These are phyloP conservation scores for Battus philenor DNA, from an alignment of 1,140 invertebrate species.

Conservation along the genomic window DNA sequence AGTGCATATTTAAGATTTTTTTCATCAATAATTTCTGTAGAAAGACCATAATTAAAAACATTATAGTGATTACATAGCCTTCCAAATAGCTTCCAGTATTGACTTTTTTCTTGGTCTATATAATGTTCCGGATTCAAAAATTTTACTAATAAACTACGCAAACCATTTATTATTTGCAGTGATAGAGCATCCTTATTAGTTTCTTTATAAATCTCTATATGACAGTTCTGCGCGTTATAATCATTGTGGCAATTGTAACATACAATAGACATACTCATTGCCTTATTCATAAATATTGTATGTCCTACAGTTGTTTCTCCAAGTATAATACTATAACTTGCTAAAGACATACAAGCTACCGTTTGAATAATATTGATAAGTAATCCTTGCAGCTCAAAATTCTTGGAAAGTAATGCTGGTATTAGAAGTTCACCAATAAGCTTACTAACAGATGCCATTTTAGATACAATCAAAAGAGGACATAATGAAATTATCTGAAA, in stretches of 20 bases:
- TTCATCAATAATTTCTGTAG: constrained; percentile 42
- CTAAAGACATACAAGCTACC: constrained; percentile 48
- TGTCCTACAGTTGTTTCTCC: constrained; percentile 27
- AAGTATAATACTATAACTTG: constrained; percentile 33
- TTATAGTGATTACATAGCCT: constrained; percentile 56
- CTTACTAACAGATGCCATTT: constrained; percentile 46
- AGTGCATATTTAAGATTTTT: constrained; percentile 40
- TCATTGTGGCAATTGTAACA: constrained; percentile 48
- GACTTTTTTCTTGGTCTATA: constrained; percentile 31
- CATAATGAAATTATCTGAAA: constrained; percentile 50
- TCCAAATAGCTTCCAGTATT: constrained; percentile 47
- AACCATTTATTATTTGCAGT: constrained; percentile 28
- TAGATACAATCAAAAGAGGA: constrained; percentile 41
- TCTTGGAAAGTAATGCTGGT: constrained; percentile 49
- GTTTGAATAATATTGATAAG: constrained; percentile 35
- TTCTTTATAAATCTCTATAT: constrained; percentile 29
- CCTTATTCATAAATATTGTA: constrained; percentile 33
- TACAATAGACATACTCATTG: constrained; percentile 32
- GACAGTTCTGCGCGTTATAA: constrained; percentile 1
- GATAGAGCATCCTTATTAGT: constrained; percentile 22
- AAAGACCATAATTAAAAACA: constrained; percentile 48
- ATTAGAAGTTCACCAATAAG: constrained; percentile 54
- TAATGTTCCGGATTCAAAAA: constrained; percentile 59
- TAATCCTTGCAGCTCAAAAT: constrained; percentile 34
- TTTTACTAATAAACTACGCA: constrained; percentile 52